A percentile compares a stretch with the other conserved stretches of the same genome.
Conservation (phyloP, 1,140 invertebrate species). For the Nasonia giraulti region DNA sequence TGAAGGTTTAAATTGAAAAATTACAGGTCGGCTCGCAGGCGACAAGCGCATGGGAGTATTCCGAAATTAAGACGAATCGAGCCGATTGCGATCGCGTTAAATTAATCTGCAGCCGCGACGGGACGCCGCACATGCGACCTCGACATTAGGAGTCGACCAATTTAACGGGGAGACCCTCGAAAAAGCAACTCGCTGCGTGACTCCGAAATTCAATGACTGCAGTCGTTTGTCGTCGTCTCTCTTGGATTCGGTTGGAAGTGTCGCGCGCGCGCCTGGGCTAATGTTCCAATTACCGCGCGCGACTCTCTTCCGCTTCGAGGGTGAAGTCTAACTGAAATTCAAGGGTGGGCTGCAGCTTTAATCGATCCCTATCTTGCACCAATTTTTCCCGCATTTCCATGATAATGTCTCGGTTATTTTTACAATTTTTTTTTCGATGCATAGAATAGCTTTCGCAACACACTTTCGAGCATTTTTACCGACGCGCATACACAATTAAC, state of each 20-base stretch:
- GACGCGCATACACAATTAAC: too few relatives aligned
- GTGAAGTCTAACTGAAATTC: neutral
- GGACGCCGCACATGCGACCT: conserved; percentile 31
- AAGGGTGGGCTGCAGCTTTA: neutral
- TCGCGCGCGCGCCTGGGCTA: neutral
- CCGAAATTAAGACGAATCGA: conserved; percentile 50
- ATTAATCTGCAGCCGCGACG: conserved; percentile 37
- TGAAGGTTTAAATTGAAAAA: conserved; percentile 38
- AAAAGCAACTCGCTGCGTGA: conserved; percentile 21
- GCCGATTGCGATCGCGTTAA: conserved; percentile 42
- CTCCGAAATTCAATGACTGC: neutral
- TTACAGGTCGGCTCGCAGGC: neutral
- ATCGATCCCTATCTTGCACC: neutral
- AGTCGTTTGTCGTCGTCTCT: neutral
- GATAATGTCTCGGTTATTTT: neutral
- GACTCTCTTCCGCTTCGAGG: neutral
- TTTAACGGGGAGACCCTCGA: conserved; percentile 6
- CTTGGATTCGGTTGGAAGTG: neutral
- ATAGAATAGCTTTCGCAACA: neutral
- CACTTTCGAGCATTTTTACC: neutral
- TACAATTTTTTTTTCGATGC: too few relatives aligned
- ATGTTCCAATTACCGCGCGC: neutral
- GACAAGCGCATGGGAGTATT: neutral
- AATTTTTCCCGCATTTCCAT: neutral
- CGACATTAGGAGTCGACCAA: conserved; percentile 36